phyloP scores from a whole-genome alignment of 2,888 invertebrate species.

The Argynnis bischoffii region DNA sequence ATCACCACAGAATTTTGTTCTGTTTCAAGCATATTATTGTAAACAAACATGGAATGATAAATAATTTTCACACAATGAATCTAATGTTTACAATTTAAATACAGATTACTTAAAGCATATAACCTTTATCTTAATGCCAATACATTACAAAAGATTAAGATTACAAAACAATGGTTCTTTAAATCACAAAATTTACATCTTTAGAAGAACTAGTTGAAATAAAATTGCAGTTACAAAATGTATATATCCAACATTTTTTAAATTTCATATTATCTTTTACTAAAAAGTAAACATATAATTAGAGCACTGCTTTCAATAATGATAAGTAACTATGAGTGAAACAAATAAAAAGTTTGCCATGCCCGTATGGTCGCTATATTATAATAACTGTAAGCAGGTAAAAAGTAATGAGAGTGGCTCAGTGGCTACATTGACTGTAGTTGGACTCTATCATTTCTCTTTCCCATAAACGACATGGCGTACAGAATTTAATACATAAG shows the following conservation, averaged over 20 bases:
- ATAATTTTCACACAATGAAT: conserved; percentile 55
- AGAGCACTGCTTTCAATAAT: neutral
- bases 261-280: too few relatives aligned
- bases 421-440: conserved; percentile 3
- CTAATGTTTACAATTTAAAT: conserved; percentile 58
- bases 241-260: too few relatives aligned
- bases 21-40: conserved; percentile 21
- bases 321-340: conserved; percentile 11
- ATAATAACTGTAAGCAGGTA: neutral
- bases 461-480: neutral
- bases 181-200: conserved; percentile 24
- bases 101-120: conserved; percentile 59
- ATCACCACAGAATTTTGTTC: conserved; percentile 37
- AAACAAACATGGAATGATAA: conserved; percentile 59
- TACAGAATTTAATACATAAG: too few relatives aligned
- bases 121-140: conserved; percentile 48
- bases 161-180: conserved; percentile 25
- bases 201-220: conserved; percentile 1
- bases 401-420: neutral
- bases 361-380: too few relatives aligned
- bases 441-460: neutral
- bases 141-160: too few relatives aligned
- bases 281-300: too few relatives aligned
- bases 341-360: neutral
- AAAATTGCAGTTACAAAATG: too few relatives aligned